Evolutionary conservation across 2,797 vertebrate genomes (phyloP).

Genomic region (Gallinago nigripennis): DNA sequence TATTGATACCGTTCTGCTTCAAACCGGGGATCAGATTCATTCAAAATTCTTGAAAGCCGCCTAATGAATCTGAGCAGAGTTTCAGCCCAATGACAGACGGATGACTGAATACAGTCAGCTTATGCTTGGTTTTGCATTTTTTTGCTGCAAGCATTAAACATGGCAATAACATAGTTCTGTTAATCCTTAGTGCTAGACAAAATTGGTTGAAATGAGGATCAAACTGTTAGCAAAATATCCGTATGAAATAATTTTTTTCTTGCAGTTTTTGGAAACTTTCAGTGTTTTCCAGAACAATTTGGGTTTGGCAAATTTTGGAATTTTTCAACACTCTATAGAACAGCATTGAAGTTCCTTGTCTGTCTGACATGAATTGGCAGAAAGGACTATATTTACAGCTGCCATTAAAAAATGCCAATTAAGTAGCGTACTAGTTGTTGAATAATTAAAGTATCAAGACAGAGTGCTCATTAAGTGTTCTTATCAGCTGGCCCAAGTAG

Average conservation of each 20-base stretch:
- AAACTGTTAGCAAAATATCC: not conserved
- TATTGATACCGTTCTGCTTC: conserved; percentile 25
- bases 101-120: conserved; percentile 29
- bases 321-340: not conserved
- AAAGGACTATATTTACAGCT: not conserved
- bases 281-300: not conserved
- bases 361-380: not conserved
- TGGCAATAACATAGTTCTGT: not conserved
- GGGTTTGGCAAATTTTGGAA: not conserved
- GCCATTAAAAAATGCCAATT: conserved; percentile 3
- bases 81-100: not conserved
- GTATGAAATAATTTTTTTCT: not conserved
- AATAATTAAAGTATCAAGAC: conserved; percentile 14
- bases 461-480: not conserved
- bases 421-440: not conserved
- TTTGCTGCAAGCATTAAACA: not conserved
- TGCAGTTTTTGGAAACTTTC: not conserved
- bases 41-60: conserved; percentile 37
- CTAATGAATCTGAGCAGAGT: conserved; percentile 44
- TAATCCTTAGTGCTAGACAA: not conserved
- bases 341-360: not conserved
- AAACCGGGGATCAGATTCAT: conserved; percentile 21
- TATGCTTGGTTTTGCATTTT: conserved; percentile 14
- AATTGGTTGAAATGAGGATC: not conserved
- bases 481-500: not conserved